Evolutionary conservation across 2,797 vertebrate species (phyloP).

Genomic region (Coccyzus lansbergi): DNA sequence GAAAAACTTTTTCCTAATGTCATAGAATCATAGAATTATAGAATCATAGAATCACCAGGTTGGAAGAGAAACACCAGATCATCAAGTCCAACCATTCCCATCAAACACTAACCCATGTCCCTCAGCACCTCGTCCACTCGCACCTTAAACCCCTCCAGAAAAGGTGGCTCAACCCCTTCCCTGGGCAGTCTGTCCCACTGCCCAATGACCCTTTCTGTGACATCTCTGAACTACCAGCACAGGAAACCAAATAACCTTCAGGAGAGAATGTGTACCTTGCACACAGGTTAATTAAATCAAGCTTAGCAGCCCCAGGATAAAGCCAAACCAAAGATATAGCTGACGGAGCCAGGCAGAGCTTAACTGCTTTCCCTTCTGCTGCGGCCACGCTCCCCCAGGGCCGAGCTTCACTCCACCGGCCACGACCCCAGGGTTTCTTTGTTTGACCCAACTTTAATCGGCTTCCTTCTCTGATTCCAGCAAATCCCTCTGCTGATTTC

Average conservation of each 20-base stretch:
- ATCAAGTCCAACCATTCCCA: too few species aligned
- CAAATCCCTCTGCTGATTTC: background rate
- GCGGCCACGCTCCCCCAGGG: background rate
- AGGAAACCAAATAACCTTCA: background rate
- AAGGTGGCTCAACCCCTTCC: too few species aligned
- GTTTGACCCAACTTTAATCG: conserved; percentile 40
- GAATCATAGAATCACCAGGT: too few species aligned
- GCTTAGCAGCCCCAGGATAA: background rate
- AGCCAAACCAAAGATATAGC: background rate
- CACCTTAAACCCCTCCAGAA: too few species aligned
- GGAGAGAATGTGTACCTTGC: background rate
- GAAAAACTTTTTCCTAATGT: too few species aligned
- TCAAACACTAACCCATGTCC: too few species aligned
- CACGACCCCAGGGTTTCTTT: background rate
- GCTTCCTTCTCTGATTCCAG: conserved; percentile 34
- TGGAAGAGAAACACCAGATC: too few species aligned
- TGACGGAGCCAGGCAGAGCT: background rate
- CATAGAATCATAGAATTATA: too few species aligned
- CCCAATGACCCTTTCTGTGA: too few species aligned
- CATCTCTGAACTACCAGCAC: background rate
- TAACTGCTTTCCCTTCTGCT: background rate
- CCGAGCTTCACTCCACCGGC: background rate
- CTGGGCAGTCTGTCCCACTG: too few species aligned
- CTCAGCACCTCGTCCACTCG: too few species aligned
- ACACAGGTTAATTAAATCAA: background rate